Evolutionary conservation across 2,888 invertebrate genomes (phyloP), one percentile per base, ranked within the genome.

Genomic region (Agrilus cyanescens): DNA sequence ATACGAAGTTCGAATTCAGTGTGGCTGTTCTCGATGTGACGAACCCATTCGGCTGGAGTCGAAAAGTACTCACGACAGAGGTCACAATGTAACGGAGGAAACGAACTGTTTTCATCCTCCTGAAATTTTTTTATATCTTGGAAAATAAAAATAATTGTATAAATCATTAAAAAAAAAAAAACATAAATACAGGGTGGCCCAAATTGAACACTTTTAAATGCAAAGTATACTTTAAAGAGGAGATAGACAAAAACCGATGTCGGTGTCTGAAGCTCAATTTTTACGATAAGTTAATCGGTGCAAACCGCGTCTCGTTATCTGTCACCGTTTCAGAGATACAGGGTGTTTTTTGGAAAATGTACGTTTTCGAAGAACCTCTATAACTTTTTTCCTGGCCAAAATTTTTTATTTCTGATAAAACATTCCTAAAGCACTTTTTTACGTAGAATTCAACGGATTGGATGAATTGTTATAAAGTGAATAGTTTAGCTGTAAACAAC

Each of bases 21-120:
- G 65, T 88, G 88, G 29, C 83, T 80, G 59, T 77, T 82, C 62
- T 87, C 86, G 59, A 88, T 82, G 59, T 88, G 88, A 4, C 85
- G 79, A 36, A 88, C 88, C 88, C 88, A 88, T 65, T 86, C 86
- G 14, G 79, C 86, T 0, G 88, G 87, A 46, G 85, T 85, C 35
- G 81, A 75, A 69, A 81, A 82, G 65, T 71, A 72, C 72, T 73
- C 82, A 72, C 73, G 82, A 56, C 86, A 86, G 13, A 86, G 68
- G 57, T 86, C 85, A 63, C 86, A 86, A 42, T 81, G 78, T 6
- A 86, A 66, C 33, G 85, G 74, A n/a, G 85, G 74, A 54, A 72
- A 73, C 40, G 70, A 79, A 47, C 82, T 82, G 48, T 79, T 77
- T 32, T 80, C 76, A 56, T 80, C 78, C 37, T 79, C 75, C 75